Conservation (phyloP, 2,797 vertebrate genomes). For the Odontamblyopus rebecca region DNA sequence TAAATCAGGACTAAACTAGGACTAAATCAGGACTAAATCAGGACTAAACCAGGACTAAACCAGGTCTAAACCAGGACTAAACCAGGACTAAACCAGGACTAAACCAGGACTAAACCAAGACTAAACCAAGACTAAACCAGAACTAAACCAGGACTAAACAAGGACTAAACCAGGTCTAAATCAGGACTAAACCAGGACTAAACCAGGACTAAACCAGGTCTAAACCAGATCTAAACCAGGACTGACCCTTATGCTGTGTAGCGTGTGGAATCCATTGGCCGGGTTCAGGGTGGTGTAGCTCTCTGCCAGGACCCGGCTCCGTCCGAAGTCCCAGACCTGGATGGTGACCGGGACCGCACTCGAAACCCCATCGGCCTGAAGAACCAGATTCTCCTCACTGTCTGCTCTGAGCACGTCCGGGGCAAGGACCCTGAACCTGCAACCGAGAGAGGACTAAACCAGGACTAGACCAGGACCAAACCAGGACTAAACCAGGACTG, state of each 20-base stretch:
- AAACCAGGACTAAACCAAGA: too few species aligned
- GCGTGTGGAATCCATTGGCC: constrained; percentile 49
- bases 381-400: constrained; percentile 73
- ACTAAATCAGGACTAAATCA: too few species aligned
- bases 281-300: constrained; percentile 36
- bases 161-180: background rate
- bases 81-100: background rate
- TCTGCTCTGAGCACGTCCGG: constrained; percentile 70
- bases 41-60: too few species aligned
- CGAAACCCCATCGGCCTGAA: constrained; percentile 50
- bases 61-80: background rate
- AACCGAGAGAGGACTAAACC: background rate
- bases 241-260: constrained; percentile 65
- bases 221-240: background rate
- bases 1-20: background rate
- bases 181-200: too few species aligned
- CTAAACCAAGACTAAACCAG: too few species aligned
- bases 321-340: constrained; percentile 30
- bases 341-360: constrained; percentile 40
- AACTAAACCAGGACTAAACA: constrained; percentile 14
- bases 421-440: constrained; percentile 71
- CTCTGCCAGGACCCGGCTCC: background rate
- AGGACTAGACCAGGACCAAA: background rate
- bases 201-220: too few species aligned
- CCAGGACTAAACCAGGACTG: background rate